Evolutionary conservation across 2,888 invertebrate species (phyloP).

Genomic region (Parasteatoda lunata): DNA sequence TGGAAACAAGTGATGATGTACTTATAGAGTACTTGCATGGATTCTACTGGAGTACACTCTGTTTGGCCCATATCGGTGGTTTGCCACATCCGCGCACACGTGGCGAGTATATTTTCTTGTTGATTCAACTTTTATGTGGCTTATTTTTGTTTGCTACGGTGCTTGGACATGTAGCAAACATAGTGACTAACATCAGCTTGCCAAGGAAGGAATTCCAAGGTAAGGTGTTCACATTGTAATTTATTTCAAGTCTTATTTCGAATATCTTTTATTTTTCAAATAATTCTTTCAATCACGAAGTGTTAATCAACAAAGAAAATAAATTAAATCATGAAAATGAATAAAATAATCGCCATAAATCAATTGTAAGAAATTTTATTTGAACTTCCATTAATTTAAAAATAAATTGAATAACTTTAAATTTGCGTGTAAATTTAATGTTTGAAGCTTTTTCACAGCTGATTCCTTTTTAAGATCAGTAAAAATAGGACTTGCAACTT

Average conservation of each 20-base stretch:
- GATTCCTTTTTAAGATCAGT: too few species aligned
- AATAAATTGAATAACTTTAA: too few species aligned
- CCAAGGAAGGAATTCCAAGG: slow-evolving; percentile 99
- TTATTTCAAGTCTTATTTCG: background rate
- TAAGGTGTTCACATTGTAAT: slow-evolving; percentile 67
- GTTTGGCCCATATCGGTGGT: slow-evolving; percentile 95
- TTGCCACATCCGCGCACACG: slow-evolving; percentile 92
- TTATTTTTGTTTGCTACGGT: slow-evolving; percentile 96
- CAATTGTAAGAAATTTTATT: background rate
- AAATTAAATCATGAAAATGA: background rate
- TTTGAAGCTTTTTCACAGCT: too few species aligned
- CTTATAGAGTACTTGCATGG: slow-evolving; percentile 97
- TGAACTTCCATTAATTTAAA: too few species aligned
- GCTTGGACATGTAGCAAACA: slow-evolving; percentile 97
- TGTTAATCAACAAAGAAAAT: background rate
- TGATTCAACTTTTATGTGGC: slow-evolving; percentile 94
- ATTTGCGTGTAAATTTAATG: too few species aligned
- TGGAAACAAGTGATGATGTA: slow-evolving; percentile 82
- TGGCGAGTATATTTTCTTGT: slow-evolving; percentile 95
- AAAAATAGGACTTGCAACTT: too few species aligned
- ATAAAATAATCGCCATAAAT: background rate
- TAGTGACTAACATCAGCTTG: slow-evolving; percentile 97
- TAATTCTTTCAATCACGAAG: background rate
- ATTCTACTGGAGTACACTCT: slow-evolving; percentile 98
- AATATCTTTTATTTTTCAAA: background rate